Conservation (phyloP, 2,797 vertebrate genomes). For the Emydoidea blandingii region DNA sequence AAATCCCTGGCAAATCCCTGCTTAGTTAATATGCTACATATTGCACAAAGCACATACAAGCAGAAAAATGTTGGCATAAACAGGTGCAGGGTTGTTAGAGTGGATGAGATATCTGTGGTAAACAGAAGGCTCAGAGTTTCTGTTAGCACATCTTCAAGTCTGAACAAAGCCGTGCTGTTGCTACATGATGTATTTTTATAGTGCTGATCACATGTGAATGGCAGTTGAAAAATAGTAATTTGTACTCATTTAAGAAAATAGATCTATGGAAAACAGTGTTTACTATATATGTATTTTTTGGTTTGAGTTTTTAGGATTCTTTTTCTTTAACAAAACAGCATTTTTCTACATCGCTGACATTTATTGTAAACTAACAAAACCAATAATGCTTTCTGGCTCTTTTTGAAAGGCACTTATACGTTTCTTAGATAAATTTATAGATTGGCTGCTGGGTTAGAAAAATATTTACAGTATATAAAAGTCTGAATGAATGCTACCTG, state of each 20-base stretch:
- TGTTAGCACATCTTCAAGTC: neutral
- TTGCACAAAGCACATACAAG: neutral
- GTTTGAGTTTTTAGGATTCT: neutral
- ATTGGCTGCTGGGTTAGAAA: neutral
- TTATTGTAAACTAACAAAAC: neutral
- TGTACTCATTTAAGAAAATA: neutral
- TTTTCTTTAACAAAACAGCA: rapidly evolving
- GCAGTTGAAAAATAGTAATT: neutral
- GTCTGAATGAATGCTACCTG: rapidly evolving
- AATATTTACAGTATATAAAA: neutral
- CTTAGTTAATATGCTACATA: neutral
- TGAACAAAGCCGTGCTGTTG: neutral
- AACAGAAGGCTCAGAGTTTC: neutral
- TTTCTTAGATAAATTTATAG: neutral
- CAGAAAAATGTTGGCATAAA: neutral
- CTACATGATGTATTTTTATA: neutral
- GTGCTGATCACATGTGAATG: neutral
- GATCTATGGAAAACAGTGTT: neutral
- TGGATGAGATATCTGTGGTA: neutral
- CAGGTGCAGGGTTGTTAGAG: neutral
- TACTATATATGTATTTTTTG: neutral
- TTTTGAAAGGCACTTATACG: neutral
- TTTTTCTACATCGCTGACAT: rapidly evolving
- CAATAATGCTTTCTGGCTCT: rapidly evolving
- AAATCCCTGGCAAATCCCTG: neutral